Conservation (phyloP, 2,888 invertebrate genomes). For the Amblyjoppa fuscipennis region DNA sequence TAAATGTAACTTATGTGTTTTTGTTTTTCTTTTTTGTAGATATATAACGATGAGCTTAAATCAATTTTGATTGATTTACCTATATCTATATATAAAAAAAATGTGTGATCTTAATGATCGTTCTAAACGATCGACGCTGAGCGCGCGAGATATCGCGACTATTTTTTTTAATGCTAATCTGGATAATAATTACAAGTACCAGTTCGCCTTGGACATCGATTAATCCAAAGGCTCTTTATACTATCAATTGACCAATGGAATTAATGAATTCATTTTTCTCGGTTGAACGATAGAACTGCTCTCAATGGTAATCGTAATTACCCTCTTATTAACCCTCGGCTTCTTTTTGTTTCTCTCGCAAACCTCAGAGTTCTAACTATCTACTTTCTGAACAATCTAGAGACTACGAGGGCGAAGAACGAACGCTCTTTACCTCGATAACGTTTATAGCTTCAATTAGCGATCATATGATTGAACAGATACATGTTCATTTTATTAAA, state of each 20-base stretch:
- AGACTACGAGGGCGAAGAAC: slow-evolving; percentile 49
- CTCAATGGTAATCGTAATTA: slow-evolving; percentile 44
- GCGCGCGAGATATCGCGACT: slow-evolving; percentile 14
- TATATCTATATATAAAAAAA: slow-evolving; percentile 47
- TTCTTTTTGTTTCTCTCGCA: slow-evolving; percentile 5
- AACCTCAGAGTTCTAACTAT: slow-evolving; percentile 29
- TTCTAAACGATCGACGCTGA: slow-evolving; percentile 57
- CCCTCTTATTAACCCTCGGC: slow-evolving; percentile 35
- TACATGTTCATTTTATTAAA: background rate
- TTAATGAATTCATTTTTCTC: background rate
- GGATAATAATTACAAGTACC: slow-evolving; percentile 58
- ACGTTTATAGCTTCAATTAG: slow-evolving; percentile 1
- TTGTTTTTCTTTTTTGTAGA: slow-evolving; percentile 31
- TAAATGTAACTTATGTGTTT: slow-evolving; percentile 52
- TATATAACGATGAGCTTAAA: slow-evolving; percentile 76
- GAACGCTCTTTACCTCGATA: slow-evolving; percentile 17
- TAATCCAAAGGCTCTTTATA: slow-evolving; percentile 32
- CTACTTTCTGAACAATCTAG: slow-evolving; percentile 47
- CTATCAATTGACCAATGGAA: slow-evolving; percentile 2
- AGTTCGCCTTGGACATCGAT: slow-evolving; percentile 44
- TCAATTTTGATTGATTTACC: slow-evolving; percentile 82
- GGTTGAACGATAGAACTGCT: slow-evolving; percentile 2
- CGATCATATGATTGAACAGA: slow-evolving; percentile 6
- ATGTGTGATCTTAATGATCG: slow-evolving; percentile 51
- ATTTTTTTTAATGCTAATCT: slow-evolving; percentile 12